Percentiles rank a stretch among this genome's conserved stretches.
phyloP scores from a whole-genome alignment of 2,113 vertebrate species.

The Boleophthalmus pectinirostris region DNA sequence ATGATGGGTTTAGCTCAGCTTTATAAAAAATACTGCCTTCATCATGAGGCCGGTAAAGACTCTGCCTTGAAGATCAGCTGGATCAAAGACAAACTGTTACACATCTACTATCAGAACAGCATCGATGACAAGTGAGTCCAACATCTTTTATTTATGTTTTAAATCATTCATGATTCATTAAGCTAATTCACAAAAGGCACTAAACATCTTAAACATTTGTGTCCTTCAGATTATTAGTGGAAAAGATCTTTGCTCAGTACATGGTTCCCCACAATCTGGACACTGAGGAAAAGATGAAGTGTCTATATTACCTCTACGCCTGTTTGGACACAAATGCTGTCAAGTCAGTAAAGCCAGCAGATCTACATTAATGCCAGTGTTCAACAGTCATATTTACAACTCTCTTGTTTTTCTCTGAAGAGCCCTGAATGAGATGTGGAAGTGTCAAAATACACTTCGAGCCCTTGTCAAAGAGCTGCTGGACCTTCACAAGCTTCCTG shows the following conservation, averaged over 20 bases:
- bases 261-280: constrained; percentile 98
- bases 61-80: constrained; percentile 96
- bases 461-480: constrained; percentile 93
- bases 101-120: constrained; percentile 99
- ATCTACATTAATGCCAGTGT: background rate
- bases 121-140: constrained; percentile 95
- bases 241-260: constrained; percentile 99
- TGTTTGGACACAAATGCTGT: constrained; percentile 98
- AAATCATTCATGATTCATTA: background rate
- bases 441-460: constrained; percentile 98
- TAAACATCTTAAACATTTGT: background rate
- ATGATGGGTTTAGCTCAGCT: constrained; percentile 99
- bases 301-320: constrained; percentile 98
- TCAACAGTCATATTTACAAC: background rate
- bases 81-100: constrained; percentile 99
- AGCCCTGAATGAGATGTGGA: constrained; percentile 99
- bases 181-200: background rate
- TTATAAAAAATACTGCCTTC: constrained; percentile 97
- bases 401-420: constrained; percentile 64
- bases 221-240: constrained; percentile 87
- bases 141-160: background rate
- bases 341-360: constrained; percentile 83
- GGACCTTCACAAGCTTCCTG: constrained; percentile 95
- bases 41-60: constrained; percentile 97
- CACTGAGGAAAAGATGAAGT: constrained; percentile 99